Evolutionary conservation across 2,113 vertebrate species (phyloP), one percentile per base, ranked within the genome.

Genomic region (Psittacara wagleri): DNA sequence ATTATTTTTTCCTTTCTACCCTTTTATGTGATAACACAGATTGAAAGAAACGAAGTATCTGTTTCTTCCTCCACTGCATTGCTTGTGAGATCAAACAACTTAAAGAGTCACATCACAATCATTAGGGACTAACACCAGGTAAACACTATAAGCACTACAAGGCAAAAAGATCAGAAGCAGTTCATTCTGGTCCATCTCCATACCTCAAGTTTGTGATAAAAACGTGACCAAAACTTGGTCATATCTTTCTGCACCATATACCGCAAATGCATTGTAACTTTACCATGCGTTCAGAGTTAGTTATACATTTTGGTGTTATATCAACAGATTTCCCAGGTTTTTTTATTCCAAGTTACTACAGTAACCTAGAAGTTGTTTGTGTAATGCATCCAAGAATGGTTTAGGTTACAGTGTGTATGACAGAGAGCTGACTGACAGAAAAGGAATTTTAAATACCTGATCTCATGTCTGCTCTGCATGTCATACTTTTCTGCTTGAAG

Each of bases 401-500:
- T 86, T 15, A 49, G 13, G n/a, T 51, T 39, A 83, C 7, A 73
- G 35, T 3, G 7, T 29, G 27, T 15, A 48, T 5, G 23, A 78
- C 43, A 85, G 15, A 46, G 11, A 55, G 27, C 23, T 73, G 67
- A 81, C 72, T 69, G 51, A 57, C 27, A 51, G 27, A 69, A 43
- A 41, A 80, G 18, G 33, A 39, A 39, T 48, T 59, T 68, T 51
- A 78, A 97, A 89, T 98, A 99, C 99, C 99, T 98, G 95, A 98
- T 92, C 59, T 99, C 99, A 12, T 99, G 99, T 83, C 98, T 98
- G 95, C 98, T 98, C 87, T 99, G 98, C n/a, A 97, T 52, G 1
- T 99, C 99, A 94, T 99, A 98, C 61, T 99, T 99, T 67, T 99
- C 99, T 4, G 98, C 96, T 93, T 99, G 99, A 29, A 99, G 98